Conservation (phyloP, 2,888 invertebrate genomes). For the Amorpha juglandis region DNA sequence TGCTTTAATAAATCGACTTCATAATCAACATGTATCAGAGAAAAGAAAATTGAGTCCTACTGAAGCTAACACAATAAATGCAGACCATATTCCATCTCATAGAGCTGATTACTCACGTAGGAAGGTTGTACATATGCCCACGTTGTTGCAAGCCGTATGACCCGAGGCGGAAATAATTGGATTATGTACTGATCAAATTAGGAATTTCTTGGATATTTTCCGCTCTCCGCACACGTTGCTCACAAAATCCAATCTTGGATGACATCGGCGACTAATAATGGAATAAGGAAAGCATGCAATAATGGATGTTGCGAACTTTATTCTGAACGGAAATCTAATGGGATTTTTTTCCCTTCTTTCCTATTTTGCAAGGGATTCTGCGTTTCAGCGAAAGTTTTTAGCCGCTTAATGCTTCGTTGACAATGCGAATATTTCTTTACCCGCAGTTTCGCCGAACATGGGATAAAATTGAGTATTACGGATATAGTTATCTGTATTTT, state of each 20-base stretch:
- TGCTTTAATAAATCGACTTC: too few species aligned
- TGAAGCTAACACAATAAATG: not conserved
- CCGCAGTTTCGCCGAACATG: not conserved
- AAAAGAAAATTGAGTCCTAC: not conserved
- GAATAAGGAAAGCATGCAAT: conserved; percentile 27
- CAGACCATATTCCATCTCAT: not conserved
- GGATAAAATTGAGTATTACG: not conserved
- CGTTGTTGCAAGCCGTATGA: conserved; percentile 47
- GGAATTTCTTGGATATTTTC: conserved; percentile 69
- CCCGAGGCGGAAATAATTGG: conserved; percentile 65
- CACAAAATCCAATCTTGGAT: conserved; percentile 55
- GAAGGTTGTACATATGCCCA: conserved; percentile 11
- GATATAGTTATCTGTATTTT: not conserved
- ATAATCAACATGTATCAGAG: not conserved
- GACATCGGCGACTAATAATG: conserved; percentile 36
- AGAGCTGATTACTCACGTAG: conserved; percentile 19
- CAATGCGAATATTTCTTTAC: not conserved
- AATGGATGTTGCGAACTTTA: conserved; percentile 14
- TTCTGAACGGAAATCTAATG: conserved; percentile 20
- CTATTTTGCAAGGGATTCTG: conserved; percentile 12
- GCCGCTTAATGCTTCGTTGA: conserved; percentile 2
- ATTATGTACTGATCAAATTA: conserved; percentile 75
- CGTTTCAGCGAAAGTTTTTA: conserved; percentile 10
- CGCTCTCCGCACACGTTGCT: conserved; percentile 54
- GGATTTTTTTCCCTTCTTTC: not conserved